These are phyloP conservation scores for Crocodylus rhombifer DNA, from an alignment of 2,797 vertebrate genomes.

Conservation along the genomic window DNA sequence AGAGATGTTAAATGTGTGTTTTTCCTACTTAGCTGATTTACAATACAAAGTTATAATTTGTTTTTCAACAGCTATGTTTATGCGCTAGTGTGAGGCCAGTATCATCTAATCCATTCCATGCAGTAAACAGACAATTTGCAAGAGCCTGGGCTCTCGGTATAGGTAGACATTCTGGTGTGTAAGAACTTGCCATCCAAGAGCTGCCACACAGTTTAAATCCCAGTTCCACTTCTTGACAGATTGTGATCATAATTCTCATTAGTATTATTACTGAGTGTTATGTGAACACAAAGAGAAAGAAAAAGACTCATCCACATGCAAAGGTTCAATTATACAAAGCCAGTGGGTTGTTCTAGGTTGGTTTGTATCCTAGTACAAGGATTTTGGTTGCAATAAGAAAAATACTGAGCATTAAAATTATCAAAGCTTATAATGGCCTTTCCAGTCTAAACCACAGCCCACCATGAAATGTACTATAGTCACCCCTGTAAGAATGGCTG, in stretches of 20 bases:
- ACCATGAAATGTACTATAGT: no score
- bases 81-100: neutral
- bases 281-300: neutral
- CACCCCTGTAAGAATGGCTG: no score
- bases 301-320: neutral
- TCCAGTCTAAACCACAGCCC: no score
- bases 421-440: accelerated
- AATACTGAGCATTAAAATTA: neutral
- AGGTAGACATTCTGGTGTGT: neutral
- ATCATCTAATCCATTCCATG: neutral
- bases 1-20: neutral
- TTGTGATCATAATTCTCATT: accelerated
- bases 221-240: neutral
- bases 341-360: neutral
- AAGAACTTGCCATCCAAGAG: neutral
- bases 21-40: neutral
- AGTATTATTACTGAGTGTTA: neutral
- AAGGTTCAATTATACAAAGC: neutral
- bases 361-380: neutral
- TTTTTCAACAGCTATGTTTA: neutral
- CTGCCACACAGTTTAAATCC: neutral
- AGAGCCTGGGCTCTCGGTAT: neutral
- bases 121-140: neutral
- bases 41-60: neutral
- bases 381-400: neutral